phyloP scores from a whole-genome alignment of 2,113 vertebrate genomes.

The Turnix velox region DNA sequence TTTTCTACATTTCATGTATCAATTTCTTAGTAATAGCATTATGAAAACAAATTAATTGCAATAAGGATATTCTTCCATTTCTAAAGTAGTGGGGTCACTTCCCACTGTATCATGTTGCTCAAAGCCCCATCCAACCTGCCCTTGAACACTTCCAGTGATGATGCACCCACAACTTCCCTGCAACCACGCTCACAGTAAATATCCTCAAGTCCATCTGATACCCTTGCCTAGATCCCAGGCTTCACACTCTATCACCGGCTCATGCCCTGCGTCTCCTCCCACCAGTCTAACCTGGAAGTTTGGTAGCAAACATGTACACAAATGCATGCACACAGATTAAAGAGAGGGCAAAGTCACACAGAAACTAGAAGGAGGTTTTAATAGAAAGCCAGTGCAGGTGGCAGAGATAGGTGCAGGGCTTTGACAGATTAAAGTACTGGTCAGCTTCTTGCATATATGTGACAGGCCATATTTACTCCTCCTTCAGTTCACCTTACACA shows the following conservation, averaged over 20 bases:
- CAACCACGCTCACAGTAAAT: too few relatives aligned
- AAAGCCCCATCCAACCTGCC: too few relatives aligned
- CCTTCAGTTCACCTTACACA: neutral
- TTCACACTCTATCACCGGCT: neutral
- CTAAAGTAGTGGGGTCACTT: too few relatives aligned
- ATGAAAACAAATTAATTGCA: neutral
- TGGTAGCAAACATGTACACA: neutral
- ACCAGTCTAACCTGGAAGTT: neutral
- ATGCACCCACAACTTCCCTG: too few relatives aligned
- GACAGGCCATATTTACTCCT: neutral
- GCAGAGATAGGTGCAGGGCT: neutral
- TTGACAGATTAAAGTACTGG: neutral
- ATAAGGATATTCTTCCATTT: neutral
- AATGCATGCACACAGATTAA: neutral
- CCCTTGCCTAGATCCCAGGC: neutral
- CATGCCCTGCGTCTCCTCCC: neutral
- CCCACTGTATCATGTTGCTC: too few relatives aligned
- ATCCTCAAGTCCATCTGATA: neutral
- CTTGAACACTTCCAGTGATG: too few relatives aligned
- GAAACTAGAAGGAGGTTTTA: neutral
- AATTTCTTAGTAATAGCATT: neutral
- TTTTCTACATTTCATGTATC: neutral
- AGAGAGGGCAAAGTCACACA: neutral
- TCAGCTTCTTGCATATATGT: neutral
- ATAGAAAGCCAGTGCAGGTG: neutral